Base-by-base conservation (phyloP, 2,888 invertebrate species). In the Acanthacorydalis orientalis region DNA sequence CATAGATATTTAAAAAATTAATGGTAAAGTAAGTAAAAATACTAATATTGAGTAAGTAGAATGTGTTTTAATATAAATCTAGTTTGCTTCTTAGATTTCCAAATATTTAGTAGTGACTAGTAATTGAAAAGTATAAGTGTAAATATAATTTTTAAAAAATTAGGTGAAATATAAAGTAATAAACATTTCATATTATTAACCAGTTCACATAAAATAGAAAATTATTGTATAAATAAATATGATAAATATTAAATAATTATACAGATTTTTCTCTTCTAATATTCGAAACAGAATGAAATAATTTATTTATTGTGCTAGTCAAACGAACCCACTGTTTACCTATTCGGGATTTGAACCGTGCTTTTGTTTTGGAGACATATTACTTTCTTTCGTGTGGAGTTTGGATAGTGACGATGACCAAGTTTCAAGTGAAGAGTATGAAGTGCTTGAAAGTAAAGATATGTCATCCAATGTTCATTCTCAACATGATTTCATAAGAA, bases 341-440 rank as follows among this genome's bases (percentile, higher is more conserved):
- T 81, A 90, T 63, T 82, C 89, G 1, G 95, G 95, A 1, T 95
- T 92, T 64, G 90, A 93, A 64, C 83, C 88, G 2, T 81, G 83
- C 46, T 75, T 92, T 34, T 93, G 93, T 62, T 90, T 86, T 62
- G 96, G 96, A 4, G 93, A 95, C 60, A 80, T 92, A 44, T 73
- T 89, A 1, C 70, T 95, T 10, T 83, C 84, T 49, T 92, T 92
- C 66, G 73, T 78, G 48, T 84, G 84, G 84, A 73, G 75, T 49
- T 59, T 63, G 23, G 23, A 23, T 6, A 23, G 23, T 23, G 23
- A 23, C 6, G 23, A 23, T 23, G 23, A 23, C 6, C 23, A 23
- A 23, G 23, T 23, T 23, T 23, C 23, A 23, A 23, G 23, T 23
- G 23, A 23, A 6, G 23, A 23, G 33, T 15, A 15, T 12, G 39